Conservation (phyloP, 2,888 invertebrate species). For the Hyppa rectilinea region DNA sequence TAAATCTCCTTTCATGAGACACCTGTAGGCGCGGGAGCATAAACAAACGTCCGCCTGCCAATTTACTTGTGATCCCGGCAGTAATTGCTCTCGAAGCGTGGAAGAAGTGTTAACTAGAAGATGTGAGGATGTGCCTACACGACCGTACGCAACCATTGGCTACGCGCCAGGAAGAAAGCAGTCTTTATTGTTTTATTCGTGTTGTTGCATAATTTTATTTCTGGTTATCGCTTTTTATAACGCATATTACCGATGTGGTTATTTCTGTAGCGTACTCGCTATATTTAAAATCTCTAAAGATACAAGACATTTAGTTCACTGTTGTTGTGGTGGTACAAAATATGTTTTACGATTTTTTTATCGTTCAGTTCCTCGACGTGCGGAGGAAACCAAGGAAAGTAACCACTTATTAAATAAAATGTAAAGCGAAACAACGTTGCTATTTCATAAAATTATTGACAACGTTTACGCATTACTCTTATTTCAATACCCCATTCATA, state of each 20-base stretch:
- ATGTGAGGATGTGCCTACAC: constrained; percentile 40
- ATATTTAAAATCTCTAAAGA: constrained; percentile 45
- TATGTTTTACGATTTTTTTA: constrained; percentile 46
- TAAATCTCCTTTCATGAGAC: constrained; percentile 50
- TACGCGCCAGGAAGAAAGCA: constrained; percentile 71
- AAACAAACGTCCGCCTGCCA: constrained; percentile 50
- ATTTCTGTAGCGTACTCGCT: constrained; percentile 60
- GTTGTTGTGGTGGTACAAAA: constrained; percentile 30
- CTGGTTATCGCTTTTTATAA: constrained; percentile 64
- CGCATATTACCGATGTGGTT: constrained; percentile 58
- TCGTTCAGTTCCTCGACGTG: constrained; percentile 19
- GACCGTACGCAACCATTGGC: constrained; percentile 64
- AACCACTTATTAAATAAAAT: constrained; percentile 8
- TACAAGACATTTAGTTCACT: constrained; percentile 16
- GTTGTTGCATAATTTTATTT: constrained; percentile 76
- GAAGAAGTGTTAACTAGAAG: constrained; percentile 46
- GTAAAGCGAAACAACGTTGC: neutral
- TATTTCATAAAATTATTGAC: constrained; percentile 25
- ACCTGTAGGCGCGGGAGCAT: constrained; percentile 49
- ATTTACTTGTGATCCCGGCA: constrained; percentile 47
- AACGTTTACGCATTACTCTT: constrained; percentile 23
- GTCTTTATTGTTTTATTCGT: constrained; percentile 70
- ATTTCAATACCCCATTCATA: constrained; percentile 23
- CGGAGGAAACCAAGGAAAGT: neutral
- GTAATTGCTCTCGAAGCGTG: constrained; percentile 48